Evolutionary conservation across 1,140 invertebrate species (phyloP).

Genomic region (Bactericera cockerelli): DNA sequence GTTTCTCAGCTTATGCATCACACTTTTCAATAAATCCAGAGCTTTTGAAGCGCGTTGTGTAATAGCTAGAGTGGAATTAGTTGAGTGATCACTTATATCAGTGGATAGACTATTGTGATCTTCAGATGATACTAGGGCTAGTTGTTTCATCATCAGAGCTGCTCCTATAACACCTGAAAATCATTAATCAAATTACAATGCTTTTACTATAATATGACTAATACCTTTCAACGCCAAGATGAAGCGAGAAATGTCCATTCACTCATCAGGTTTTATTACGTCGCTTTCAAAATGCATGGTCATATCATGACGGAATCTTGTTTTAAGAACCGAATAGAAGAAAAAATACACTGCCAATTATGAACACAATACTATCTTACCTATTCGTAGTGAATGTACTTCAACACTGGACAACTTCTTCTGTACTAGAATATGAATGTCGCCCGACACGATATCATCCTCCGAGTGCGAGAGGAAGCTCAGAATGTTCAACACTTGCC

Average conservation of each 20-base stretch:
- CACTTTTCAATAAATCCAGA: not conserved
- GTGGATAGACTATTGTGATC: not conserved
- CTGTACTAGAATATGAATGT: not conserved
- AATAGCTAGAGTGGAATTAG: not conserved
- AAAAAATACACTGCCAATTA: not conserved
- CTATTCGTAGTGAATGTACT: not conserved
- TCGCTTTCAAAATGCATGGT: not conserved
- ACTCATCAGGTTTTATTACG: not conserved
- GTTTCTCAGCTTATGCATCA: not conserved
- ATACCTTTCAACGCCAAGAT: not conserved
- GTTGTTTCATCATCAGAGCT: not conserved
- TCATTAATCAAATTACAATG: too few relatives aligned
- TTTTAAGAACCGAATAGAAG: not conserved
- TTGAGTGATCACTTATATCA: not conserved
- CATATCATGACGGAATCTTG: not conserved
- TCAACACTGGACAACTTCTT: conserved; percentile 1
- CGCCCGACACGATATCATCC: not conserved
- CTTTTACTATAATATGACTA: not conserved
- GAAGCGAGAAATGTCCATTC: not conserved
- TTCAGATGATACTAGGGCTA: not conserved
- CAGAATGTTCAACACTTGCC: conserved; percentile 1
- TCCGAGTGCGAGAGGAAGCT: not conserved
- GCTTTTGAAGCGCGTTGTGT: not conserved
- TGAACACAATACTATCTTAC: not conserved
- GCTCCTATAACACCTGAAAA: conserved; percentile 2